A percentile compares a stretch with the other conserved stretches of the same genome.
These are phyloP conservation scores for Trisateles emortualis DNA, from an alignment of 2,888 invertebrate genomes.

Conservation along the genomic window DNA sequence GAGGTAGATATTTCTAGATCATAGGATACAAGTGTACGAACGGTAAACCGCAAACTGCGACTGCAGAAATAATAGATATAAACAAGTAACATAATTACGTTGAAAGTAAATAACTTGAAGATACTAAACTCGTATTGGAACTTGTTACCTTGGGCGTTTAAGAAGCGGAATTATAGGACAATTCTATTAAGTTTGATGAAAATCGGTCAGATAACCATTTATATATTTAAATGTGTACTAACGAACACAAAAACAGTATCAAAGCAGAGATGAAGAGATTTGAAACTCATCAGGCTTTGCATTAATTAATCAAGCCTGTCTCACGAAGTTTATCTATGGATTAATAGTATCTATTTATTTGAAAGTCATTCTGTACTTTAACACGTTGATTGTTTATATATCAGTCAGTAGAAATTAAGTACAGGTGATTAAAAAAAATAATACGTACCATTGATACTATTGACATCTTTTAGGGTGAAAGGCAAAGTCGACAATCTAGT, in stretches of 20 bases:
- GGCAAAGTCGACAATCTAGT: constrained; percentile 7
- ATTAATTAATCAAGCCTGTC: too few species aligned
- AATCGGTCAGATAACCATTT: too few species aligned
- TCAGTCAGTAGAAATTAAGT: too few species aligned
- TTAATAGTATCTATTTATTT: too few species aligned
- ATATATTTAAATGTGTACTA: too few species aligned
- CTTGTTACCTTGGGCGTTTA: not conserved
- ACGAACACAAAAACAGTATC: not conserved
- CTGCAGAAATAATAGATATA: constrained; percentile 21
- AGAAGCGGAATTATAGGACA: not conserved
- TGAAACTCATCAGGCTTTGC: too few species aligned
- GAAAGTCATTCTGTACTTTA: too few species aligned
- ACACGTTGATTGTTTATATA: not conserved
- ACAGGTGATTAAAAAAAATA: too few species aligned
- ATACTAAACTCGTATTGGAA: constrained; percentile 13
- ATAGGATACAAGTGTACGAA: constrained; percentile 59
- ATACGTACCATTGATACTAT: not conserved
- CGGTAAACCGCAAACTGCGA: constrained; percentile 56
- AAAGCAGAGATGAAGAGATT: too few species aligned
- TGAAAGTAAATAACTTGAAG: constrained; percentile 24
- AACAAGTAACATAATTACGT: constrained; percentile 14
- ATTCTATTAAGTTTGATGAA: constrained; percentile 14
- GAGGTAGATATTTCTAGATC: constrained; percentile 72
- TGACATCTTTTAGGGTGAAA: constrained; percentile 16
- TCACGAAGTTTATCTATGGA: too few species aligned